Conservation (phyloP, 2,888 invertebrate genomes). For the Ophonus ardosiacus region DNA sequence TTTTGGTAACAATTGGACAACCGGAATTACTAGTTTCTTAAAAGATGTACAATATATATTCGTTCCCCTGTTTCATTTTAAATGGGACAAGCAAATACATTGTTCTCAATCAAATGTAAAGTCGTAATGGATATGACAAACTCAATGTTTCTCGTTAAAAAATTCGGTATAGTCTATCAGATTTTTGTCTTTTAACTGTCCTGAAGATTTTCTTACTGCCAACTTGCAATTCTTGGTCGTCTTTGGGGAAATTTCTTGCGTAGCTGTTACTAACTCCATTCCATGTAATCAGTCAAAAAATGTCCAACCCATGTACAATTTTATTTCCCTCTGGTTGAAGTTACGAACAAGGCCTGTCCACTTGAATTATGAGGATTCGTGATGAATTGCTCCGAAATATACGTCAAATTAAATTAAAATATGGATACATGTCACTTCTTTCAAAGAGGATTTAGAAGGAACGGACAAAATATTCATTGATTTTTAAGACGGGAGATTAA, state of each 20-base stretch:
- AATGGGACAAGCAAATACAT: too few relatives aligned
- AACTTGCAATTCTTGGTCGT: neutral
- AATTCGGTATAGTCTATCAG: too few relatives aligned
- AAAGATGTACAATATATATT: too few relatives aligned
- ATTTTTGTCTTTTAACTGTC: neutral
- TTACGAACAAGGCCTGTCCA: neutral
- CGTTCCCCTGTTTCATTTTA: too few relatives aligned
- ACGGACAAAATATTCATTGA: too few relatives aligned
- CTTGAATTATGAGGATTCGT: neutral
- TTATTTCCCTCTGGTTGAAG: neutral
- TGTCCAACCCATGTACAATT: neutral
- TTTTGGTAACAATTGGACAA: too few relatives aligned
- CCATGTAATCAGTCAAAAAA: neutral
- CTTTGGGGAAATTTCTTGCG: neutral
- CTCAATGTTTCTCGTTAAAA: too few relatives aligned
- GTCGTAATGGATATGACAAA: too few relatives aligned
- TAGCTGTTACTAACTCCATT: neutral
- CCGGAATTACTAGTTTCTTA: too few relatives aligned
- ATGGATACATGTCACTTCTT: neutral
- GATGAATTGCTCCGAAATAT: neutral
- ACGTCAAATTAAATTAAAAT: neutral
- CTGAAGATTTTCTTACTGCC: neutral
- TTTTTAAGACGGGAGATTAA: too few relatives aligned
- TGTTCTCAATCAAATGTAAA: too few relatives aligned
- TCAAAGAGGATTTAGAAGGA: too few relatives aligned